Evolutionary conservation across 2,888 invertebrate species (phyloP).

Genomic region (Eupelmus urozonus): DNA sequence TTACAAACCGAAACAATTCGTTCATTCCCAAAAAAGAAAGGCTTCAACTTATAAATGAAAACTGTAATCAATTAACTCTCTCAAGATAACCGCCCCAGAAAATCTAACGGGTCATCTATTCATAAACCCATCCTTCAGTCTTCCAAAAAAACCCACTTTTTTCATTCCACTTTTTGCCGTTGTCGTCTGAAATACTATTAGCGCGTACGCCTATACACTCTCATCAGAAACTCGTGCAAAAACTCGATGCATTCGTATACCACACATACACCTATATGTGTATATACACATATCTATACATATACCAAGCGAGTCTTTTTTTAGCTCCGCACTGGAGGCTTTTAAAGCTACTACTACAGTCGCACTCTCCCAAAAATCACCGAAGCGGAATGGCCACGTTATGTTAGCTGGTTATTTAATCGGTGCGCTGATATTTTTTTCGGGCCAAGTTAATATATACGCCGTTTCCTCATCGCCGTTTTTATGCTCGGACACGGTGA

Average conservation of each 20-base stretch:
- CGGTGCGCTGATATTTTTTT: background rate
- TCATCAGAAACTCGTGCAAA: too few relatives aligned
- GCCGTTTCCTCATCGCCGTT: background rate
- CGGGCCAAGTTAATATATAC: background rate
- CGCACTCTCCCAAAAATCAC: background rate
- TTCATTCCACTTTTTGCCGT: background rate
- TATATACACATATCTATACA: background rate
- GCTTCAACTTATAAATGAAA: too few relatives aligned
- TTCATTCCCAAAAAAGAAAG: too few relatives aligned
- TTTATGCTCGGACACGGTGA: conserved; percentile 11
- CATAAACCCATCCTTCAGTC: too few relatives aligned
- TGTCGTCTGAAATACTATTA: background rate
- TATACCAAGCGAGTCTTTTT: conserved; percentile 18
- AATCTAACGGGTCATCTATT: too few relatives aligned
- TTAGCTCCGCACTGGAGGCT: conserved; percentile 27
- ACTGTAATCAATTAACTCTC: too few relatives aligned
- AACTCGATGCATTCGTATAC: too few relatives aligned
- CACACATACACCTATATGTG: too few relatives aligned
- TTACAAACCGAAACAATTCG: too few relatives aligned
- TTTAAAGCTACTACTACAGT: conserved; percentile 4
- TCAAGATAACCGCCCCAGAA: too few relatives aligned
- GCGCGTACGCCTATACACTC: too few relatives aligned
- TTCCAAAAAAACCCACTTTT: background rate
- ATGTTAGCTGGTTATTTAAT: conserved; percentile 26
- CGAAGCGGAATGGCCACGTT: too few relatives aligned